Evolutionary conservation across 2,888 invertebrate genomes (phyloP).

Genomic region (Dexiosoma caninum): DNA sequence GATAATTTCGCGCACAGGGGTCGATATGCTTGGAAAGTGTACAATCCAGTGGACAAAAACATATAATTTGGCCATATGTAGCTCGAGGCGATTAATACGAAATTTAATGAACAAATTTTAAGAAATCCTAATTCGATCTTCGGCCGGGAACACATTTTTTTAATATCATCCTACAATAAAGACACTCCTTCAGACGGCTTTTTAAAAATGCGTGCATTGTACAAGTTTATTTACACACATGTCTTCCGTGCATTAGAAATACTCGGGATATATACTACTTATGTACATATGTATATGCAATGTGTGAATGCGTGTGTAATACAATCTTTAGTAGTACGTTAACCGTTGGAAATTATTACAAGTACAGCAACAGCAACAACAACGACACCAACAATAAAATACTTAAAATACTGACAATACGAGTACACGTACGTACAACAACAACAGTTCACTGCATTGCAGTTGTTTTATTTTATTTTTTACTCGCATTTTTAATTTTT

Average conservation of each 20-base stretch:
- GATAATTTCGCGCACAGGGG: too few relatives aligned
- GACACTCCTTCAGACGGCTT: not conserved
- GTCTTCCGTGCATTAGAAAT: not conserved
- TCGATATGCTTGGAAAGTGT: too few relatives aligned
- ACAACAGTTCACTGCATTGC: constrained; percentile 37
- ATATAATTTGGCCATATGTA: too few relatives aligned
- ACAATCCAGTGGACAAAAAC: too few relatives aligned
- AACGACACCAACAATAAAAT: not conserved
- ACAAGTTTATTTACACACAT: not conserved
- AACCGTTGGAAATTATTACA: constrained; percentile 34
- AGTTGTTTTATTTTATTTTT: constrained; percentile 34
- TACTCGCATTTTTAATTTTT: not conserved
- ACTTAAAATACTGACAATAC: not conserved
- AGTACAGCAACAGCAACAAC: constrained; percentile 17
- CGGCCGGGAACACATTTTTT: too few relatives aligned
- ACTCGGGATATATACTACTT: too few relatives aligned
- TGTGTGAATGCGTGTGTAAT: not conserved
- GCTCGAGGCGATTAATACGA: too few relatives aligned
- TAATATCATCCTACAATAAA: too few relatives aligned
- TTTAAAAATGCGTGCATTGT: constrained; percentile 2
- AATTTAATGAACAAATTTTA: too few relatives aligned
- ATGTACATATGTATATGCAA: not conserved
- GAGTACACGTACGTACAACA: too few relatives aligned
- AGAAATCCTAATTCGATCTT: too few relatives aligned
- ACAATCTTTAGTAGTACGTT: constrained; percentile 30